These are phyloP conservation scores for Montipora sp. DNA, from an alignment of 64 coral and sea anemone genomes.

Conservation along the genomic window DNA sequence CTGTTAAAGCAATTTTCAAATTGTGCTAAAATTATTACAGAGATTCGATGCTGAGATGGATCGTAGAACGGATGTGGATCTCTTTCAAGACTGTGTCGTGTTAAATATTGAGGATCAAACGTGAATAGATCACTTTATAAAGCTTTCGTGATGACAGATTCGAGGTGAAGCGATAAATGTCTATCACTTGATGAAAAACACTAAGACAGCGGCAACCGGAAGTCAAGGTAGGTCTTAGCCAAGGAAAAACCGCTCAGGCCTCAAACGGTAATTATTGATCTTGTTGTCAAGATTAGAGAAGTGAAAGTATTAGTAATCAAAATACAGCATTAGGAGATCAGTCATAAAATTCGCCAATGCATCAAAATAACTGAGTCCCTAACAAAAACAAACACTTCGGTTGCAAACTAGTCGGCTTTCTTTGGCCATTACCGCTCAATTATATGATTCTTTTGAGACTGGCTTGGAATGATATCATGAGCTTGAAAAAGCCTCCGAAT, in stretches of 20 bases:
- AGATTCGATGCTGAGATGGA: background rate
- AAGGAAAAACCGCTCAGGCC: background rate
- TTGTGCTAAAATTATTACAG: background rate
- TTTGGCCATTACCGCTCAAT: too few relatives aligned
- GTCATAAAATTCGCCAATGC: too few relatives aligned
- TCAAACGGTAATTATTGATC: too few relatives aligned
- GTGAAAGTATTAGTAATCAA: too few relatives aligned
- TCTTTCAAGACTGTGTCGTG: slow-evolving; percentile 9
- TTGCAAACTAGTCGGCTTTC: too few relatives aligned
- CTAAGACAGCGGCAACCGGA: background rate
- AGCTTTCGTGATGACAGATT: slow-evolving; percentile 46
- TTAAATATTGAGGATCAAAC: background rate
- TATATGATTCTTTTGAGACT: too few relatives aligned
- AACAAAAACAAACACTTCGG: too few relatives aligned
- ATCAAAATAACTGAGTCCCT: too few relatives aligned
- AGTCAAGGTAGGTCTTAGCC: background rate
- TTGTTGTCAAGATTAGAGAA: too few relatives aligned
- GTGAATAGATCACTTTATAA: slow-evolving; percentile 26
- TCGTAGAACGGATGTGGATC: background rate
- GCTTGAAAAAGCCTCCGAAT: too few relatives aligned
- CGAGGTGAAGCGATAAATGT: slow-evolving; percentile 57
- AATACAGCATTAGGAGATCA: too few relatives aligned
- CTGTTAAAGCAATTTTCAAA: slow-evolving; percentile 25
- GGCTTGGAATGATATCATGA: too few relatives aligned
- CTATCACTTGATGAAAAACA: background rate